Conservation (phyloP, 1,140 invertebrate species). For the Dysdera silvatica region DNA sequence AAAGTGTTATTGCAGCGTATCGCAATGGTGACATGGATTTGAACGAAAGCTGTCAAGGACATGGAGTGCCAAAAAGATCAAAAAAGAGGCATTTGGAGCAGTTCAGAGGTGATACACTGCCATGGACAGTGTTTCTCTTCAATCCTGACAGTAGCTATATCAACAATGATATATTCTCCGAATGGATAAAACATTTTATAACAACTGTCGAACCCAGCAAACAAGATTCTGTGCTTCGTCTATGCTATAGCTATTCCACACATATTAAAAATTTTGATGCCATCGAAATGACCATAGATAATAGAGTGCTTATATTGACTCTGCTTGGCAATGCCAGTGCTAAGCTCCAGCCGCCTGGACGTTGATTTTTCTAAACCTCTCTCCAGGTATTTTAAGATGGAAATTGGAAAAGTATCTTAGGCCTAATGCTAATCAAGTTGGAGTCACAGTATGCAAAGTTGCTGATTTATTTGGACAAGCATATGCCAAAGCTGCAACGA, state of each 20-base stretch:
- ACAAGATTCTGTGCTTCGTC: neutral
- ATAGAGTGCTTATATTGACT: neutral
- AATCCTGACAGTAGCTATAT: neutral
- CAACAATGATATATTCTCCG: neutral
- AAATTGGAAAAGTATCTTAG: too few species aligned
- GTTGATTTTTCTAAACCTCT: too few species aligned
- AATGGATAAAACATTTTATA: neutral
- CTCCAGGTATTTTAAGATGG: too few species aligned
- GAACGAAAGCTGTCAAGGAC: neutral
- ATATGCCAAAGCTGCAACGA: too few species aligned
- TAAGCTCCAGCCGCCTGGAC: too few species aligned
- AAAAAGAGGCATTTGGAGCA: neutral
- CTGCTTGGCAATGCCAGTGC: too few species aligned
- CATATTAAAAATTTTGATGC: neutral
- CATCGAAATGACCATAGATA: neutral
- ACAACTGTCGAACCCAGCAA: neutral
- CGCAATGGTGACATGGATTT: neutral
- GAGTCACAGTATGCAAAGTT: too few species aligned
- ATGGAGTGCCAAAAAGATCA: neutral
- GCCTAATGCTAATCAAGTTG: too few species aligned
- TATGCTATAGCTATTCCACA: neutral
- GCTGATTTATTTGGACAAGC: too few species aligned
- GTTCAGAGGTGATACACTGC: neutral
- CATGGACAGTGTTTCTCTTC: neutral
- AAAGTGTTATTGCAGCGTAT: neutral